Percentiles rank a stretch among this genome's conserved stretches.
These are phyloP conservation scores for Danio choprae DNA, from an alignment of 2,797 vertebrate species.

Conservation along the genomic window DNA sequence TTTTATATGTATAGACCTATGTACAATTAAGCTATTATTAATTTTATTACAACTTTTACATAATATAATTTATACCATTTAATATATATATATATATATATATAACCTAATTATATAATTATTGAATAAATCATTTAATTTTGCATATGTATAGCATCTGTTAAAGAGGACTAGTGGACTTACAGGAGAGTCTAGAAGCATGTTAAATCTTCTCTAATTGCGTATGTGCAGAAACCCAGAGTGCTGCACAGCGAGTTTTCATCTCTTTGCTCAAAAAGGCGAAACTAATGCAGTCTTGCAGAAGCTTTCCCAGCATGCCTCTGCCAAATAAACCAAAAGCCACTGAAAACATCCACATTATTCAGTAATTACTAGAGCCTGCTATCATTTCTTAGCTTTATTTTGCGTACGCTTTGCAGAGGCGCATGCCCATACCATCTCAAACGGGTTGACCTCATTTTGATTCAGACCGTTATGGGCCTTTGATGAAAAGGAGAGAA, in stretches of 20 bases:
- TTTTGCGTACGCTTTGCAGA: conserved; percentile 6
- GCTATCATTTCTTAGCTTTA: conserved; percentile 34
- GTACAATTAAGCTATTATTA: too few species aligned
- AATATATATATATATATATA: too few species aligned
- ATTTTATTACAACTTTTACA: too few species aligned
- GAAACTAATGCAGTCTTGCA: conserved; percentile 44
- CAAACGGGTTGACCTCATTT: conserved; percentile 51
- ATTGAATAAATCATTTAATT: too few species aligned
- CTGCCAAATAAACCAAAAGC: conserved; percentile 31
- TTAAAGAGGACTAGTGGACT: too few species aligned
- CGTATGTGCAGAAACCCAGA: conserved; percentile 28
- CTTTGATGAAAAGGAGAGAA: conserved; percentile 26
- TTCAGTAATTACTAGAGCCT: conserved; percentile 7
- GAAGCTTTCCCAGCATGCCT: conserved; percentile 32
- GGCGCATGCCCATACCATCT: conserved; percentile 18
- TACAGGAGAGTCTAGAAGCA: not conserved
- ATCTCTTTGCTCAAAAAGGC: conserved; percentile 26
- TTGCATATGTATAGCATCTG: too few species aligned
- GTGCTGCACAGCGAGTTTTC: conserved; percentile 15
- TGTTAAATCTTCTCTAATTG: conserved; percentile 41
- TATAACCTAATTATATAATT: too few species aligned
- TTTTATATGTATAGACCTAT: too few species aligned
- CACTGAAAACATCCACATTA: conserved; percentile 31
- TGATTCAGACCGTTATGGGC: conserved; percentile 23
- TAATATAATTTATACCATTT: too few species aligned